These are phyloP conservation scores for Myotis brandtii DNA, from an alignment of 2,113 vertebrate species.

Conservation along the genomic window DNA sequence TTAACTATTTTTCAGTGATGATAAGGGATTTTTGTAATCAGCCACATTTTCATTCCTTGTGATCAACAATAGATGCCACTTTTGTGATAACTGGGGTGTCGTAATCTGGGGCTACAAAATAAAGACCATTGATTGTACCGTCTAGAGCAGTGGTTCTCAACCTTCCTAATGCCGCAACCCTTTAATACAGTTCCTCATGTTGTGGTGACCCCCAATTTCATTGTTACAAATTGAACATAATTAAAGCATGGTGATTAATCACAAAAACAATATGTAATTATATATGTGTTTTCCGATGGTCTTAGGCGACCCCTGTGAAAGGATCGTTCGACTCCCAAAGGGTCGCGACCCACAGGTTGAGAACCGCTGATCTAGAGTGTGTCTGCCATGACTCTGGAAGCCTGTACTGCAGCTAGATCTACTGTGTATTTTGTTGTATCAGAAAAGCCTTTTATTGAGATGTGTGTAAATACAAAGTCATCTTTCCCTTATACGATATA, in stretches of 20 bases:
- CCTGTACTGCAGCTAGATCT: not conserved
- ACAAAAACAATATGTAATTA: no score
- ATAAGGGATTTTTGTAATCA: slow-evolving; percentile 45
- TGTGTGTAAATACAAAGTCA: slow-evolving; percentile 25
- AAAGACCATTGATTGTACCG: not conserved
- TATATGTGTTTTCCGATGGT: no score
- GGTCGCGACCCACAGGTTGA: no score
- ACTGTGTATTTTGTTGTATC: slow-evolving; percentile 39
- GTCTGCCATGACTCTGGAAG: not conserved
- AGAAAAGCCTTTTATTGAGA: not conserved
- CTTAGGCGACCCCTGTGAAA: no score
- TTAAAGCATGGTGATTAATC: no score
- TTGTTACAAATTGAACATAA: no score
- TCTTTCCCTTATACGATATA: not conserved
- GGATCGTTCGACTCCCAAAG: no score
- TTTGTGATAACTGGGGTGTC: not conserved
- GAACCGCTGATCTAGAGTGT: not conserved
- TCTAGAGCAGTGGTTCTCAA: not conserved
- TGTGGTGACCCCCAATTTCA: no score
- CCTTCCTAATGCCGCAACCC: no score
- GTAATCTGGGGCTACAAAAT: not conserved
- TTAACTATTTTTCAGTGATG: slow-evolving; percentile 7
- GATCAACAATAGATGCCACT: slow-evolving; percentile 21
- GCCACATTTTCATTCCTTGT: slow-evolving; percentile 4
- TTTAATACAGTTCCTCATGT: no score